Conservation (phyloP, 2,888 invertebrate species). For the Eumerus sabulonum region DNA sequence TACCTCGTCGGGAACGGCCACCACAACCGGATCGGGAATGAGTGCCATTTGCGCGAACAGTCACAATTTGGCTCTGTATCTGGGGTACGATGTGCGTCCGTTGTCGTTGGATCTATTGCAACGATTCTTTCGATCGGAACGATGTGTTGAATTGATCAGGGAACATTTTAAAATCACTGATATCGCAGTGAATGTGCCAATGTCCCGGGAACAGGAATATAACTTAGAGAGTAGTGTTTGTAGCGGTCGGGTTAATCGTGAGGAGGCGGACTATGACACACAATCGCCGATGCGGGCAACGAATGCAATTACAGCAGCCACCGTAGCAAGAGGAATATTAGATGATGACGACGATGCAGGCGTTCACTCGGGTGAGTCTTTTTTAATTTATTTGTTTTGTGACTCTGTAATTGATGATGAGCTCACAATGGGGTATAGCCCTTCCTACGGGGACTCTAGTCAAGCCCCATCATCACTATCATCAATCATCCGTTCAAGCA, state of each 20-base stretch:
- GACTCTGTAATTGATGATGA: too few relatives aligned
- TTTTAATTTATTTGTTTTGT: not conserved
- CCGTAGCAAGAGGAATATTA: constrained; percentile 57
- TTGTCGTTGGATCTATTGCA: constrained; percentile 77
- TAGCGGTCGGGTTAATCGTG: constrained; percentile 35
- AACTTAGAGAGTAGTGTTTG: constrained; percentile 72
- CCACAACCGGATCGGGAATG: constrained; percentile 27
- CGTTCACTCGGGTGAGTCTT: constrained; percentile 85
- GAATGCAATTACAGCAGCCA: not conserved
- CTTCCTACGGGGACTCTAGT: too few relatives aligned
- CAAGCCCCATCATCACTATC: too few relatives aligned
- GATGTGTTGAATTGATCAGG: constrained; percentile 76
- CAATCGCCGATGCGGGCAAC: constrained; percentile 77
- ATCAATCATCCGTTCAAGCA: too few relatives aligned
- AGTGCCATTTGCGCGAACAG: constrained; percentile 46
- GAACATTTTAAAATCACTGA: constrained; percentile 77
- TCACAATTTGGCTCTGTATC: constrained; percentile 71
- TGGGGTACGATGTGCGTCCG: constrained; percentile 76
- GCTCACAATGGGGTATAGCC: too few relatives aligned
- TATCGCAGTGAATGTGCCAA: constrained; percentile 73
- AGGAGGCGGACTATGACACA: constrained; percentile 71
- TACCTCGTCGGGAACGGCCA: constrained; percentile 75
- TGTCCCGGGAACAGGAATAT: constrained; percentile 76
- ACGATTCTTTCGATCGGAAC: constrained; percentile 77
- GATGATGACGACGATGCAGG: constrained; percentile 83